Percentiles rank a stretch among this genome's conserved stretches.
Evolutionary conservation across 2,888 invertebrate species (phyloP).

Genomic region (Brachylomia viminalis): DNA sequence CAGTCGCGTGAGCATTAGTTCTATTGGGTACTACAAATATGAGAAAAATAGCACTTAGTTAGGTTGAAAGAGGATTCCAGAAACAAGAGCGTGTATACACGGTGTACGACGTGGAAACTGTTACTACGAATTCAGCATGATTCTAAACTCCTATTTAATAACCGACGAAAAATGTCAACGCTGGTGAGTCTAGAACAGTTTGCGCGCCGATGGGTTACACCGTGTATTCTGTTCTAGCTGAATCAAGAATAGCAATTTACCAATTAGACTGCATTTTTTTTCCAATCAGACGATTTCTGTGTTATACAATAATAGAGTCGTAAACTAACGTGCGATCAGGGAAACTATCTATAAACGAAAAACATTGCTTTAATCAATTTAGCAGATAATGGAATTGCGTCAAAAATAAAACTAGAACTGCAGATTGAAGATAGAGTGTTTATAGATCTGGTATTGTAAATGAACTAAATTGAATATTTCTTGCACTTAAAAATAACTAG

Average conservation of each 20-base stretch:
- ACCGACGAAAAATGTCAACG: not conserved
- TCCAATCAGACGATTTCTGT: not conserved
- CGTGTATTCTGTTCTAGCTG: not conserved
- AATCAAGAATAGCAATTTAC: not conserved
- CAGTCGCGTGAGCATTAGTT: not conserved
- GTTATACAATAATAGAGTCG: not conserved
- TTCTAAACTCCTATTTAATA: not conserved
- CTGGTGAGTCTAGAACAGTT: not conserved
- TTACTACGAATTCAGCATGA: not conserved
- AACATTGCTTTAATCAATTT: constrained; percentile 18
- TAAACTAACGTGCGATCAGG: not conserved
- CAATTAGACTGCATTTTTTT: not conserved
- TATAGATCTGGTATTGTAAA: not conserved
- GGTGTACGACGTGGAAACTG: not conserved
- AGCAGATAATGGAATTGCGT: not conserved
- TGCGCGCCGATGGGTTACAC: not conserved
- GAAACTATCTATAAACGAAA: constrained; percentile 14
- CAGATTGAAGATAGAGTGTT: not conserved
- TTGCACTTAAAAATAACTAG: not conserved
- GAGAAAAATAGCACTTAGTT: not conserved
- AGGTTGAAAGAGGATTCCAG: constrained; percentile 1
- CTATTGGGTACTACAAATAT: not conserved
- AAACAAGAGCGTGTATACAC: too few species aligned
- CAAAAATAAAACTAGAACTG: not conserved
- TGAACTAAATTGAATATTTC: not conserved